phyloP scores from a whole-genome alignment of 2,113 vertebrate genomes.

The Istiophorus platypterus region DNA sequence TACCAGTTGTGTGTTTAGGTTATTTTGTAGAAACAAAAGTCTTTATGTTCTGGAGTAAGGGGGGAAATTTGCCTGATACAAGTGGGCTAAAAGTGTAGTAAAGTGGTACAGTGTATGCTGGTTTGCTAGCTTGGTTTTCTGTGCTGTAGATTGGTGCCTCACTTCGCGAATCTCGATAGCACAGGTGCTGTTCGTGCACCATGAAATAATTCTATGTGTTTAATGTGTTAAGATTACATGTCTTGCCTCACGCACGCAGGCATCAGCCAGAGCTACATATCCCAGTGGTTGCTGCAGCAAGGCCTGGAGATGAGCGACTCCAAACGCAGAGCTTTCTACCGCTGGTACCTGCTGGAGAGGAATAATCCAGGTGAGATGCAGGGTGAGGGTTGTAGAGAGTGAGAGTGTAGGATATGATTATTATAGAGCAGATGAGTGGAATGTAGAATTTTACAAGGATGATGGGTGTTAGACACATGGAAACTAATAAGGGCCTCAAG shows the following conservation, averaged over 20 bases:
- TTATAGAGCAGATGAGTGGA: not conserved
- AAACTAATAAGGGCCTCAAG: slow-evolving; percentile 33
- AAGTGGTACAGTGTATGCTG: not conserved
- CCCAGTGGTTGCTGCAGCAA: slow-evolving; percentile 89
- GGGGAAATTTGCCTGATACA: too few species aligned
- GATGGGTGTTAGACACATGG: slow-evolving; percentile 6
- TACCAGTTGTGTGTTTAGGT: too few species aligned
- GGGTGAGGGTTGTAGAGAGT: not conserved
- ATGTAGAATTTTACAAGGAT: not conserved
- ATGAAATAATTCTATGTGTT: slow-evolving; percentile 33
- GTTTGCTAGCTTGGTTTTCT: too few species aligned
- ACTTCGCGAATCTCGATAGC: not conserved
- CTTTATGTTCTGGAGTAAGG: not conserved
- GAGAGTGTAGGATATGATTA: not conserved
- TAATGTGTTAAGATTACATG: slow-evolving; percentile 38
- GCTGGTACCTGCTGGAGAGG: slow-evolving; percentile 89
- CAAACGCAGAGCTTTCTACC: slow-evolving; percentile 88
- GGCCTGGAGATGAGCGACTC: slow-evolving; percentile 89
- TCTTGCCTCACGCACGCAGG: slow-evolving; percentile 67
- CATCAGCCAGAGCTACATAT: slow-evolving; percentile 90
- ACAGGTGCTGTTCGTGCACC: not conserved
- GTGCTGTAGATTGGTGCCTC: too few species aligned
- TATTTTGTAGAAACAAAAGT: not conserved
- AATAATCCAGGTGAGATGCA: slow-evolving; percentile 85
- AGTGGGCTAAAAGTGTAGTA: not conserved